Base-by-base conservation (phyloP, 2,113 vertebrate species). In the Azemiops feae region DNA sequence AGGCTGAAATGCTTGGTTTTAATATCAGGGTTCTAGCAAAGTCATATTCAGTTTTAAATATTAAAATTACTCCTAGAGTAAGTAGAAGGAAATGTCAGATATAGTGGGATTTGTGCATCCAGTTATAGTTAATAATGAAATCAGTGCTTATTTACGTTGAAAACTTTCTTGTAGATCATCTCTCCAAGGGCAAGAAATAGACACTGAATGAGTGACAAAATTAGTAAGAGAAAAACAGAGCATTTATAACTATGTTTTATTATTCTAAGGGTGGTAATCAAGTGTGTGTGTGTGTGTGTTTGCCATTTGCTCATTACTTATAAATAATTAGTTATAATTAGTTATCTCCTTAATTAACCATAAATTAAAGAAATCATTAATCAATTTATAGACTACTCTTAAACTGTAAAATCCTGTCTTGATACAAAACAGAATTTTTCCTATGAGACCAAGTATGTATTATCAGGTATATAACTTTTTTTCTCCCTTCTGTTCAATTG, bases 341-440 rank as follows among this genome's bases (percentile, higher is more conserved):
- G 95, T 94, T 95, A 50, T 96, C 92, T 94, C n/a, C 96, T 96
- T 93, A 0, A 0, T 92, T 92, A 93, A 34, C n/a, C 64, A 90
- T 91, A 94, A 96, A 96, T 96, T 97, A 96, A 97, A 96, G 94
- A 96, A 94, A 94, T 87, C 93, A 96, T 96, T 97, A 97, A 95
- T 96, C 91, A 96, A 96, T 96, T 96, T 95, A 96, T 95, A 94
- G 94, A 10, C 96, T 95, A 95, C 95, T 96, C 95, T 95, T 55
- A 93, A 95, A 87, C 92, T 18, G 52, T 95, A 64, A 95, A 96
- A 96, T 95, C 96, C 94, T 94, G 93, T 85, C 92, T 60, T 95
- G 94, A 92, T 93, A 96, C 95, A 93, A 96, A 96, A 93, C 93
- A 94, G 93, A 96, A 93, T 91, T 53, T 85, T 93, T 95, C 92